phyloP scores from a whole-genome alignment of 1,140 invertebrate genomes.

The Pseudomyrmex sp. region DNA sequence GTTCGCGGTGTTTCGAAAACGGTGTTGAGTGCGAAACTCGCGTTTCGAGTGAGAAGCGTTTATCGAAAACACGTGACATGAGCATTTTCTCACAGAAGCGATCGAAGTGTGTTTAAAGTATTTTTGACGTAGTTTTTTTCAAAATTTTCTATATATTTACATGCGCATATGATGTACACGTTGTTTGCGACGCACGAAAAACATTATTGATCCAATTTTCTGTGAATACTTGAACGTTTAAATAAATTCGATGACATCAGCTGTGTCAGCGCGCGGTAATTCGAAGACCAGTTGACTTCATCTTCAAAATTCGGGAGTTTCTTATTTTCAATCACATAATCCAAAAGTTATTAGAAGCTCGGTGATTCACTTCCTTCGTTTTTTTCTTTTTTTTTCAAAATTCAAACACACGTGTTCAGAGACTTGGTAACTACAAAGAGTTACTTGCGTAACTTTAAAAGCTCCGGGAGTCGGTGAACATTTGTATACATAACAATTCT shows the following conservation, averaged over 20 bases:
- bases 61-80: background rate
- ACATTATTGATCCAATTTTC: too few relatives aligned
- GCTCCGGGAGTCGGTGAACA: slow-evolving; percentile 5
- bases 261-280: background rate
- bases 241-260: background rate
- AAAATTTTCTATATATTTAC: background rate
- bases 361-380: slow-evolving; percentile 10
- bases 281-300: background rate
- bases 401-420: background rate
- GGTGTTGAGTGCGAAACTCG: background rate
- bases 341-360: background rate
- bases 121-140: background rate
- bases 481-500: slow-evolving; percentile 33
- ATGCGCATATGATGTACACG: background rate
- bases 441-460: slow-evolving; percentile 10
- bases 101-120: slow-evolving; percentile 27
- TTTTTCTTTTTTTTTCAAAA: background rate
- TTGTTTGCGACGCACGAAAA: too few relatives aligned
- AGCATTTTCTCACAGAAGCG: slow-evolving; percentile 2
- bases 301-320: slow-evolving; percentile 4
- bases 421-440: background rate
- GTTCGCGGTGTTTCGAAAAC: background rate
- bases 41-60: background rate
- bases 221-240: background rate
- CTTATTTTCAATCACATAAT: background rate